A percentile compares a stretch with the other conserved stretches of the same genome.
Conservation (phyloP, 2,888 invertebrate species). For the Pocota personata region DNA sequence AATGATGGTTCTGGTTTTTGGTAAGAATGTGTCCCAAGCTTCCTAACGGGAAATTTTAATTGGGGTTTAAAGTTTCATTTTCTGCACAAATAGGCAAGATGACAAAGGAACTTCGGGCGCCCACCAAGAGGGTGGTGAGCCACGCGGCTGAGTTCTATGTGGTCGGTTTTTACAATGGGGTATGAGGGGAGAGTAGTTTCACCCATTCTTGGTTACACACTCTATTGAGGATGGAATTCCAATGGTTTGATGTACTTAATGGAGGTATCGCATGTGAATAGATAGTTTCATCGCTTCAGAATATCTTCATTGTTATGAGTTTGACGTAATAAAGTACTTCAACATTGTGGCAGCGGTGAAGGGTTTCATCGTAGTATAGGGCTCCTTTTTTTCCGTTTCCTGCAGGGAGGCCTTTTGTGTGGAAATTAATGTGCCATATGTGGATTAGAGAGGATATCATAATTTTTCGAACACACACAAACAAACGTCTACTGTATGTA, state of each 20-base stretch:
- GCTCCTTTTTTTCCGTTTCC: constrained; percentile 31
- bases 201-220: constrained; percentile 67
- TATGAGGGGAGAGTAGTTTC: constrained; percentile 8
- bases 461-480: constrained; percentile 52
- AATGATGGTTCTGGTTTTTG: constrained; percentile 38
- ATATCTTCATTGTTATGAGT: constrained; percentile 73
- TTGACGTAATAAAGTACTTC: constrained; percentile 68
- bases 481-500: not conserved
- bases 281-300: constrained; percentile 69
- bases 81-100: constrained; percentile 59
- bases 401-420: constrained; percentile 55
- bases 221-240: constrained; percentile 69
- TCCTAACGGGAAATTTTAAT: constrained; percentile 64
- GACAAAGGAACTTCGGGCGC: constrained; percentile 54
- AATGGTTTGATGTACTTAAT: constrained; percentile 70
- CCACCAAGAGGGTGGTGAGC: not conserved
- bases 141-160: constrained; percentile 3
- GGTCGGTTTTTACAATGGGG: not conserved
- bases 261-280: constrained; percentile 72
- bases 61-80: constrained; percentile 64
- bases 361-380: constrained; percentile 29
- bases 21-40: constrained; percentile 38
- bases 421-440: constrained; percentile 68
- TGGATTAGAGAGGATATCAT: constrained; percentile 69
- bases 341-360: constrained; percentile 35